A percentile compares a stretch with the other conserved stretches of the same genome.
Evolutionary conservation across 2,888 invertebrate species (phyloP).

Genomic region (Polymixis flavicincta): DNA sequence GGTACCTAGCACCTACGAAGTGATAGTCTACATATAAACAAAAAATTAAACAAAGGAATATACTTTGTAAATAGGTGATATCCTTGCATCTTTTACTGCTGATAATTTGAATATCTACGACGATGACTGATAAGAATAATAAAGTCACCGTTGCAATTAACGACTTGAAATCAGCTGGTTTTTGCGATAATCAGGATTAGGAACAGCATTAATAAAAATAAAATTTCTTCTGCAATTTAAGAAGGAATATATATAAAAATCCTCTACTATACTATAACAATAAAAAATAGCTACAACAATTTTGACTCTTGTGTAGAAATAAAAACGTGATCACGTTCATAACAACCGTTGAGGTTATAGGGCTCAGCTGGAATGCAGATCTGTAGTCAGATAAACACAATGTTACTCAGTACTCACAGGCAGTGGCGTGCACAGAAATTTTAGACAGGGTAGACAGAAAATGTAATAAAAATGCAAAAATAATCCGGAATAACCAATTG

Average conservation of each 20-base stretch:
- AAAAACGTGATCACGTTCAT: slow-evolving; percentile 13
- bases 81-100: background rate
- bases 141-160: background rate
- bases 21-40: background rate
- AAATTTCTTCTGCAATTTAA: background rate
- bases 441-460: too few relatives aligned
- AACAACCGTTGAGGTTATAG: slow-evolving; percentile 24
- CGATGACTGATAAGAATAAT: slow-evolving; percentile 1
- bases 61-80: too few relatives aligned
- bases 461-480: too few relatives aligned
- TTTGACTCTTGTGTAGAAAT: background rate
- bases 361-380: slow-evolving; percentile 27
- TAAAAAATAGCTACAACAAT: background rate
- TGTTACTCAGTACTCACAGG: background rate
- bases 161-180: slow-evolving; percentile 1
- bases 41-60: background rate
- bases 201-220: background rate
- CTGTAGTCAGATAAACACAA: slow-evolving; percentile 41
- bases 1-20: background rate
- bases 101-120: background rate
- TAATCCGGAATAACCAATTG: too few relatives aligned
- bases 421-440: too few relatives aligned
- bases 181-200: background rate
- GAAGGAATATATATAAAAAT: background rate
- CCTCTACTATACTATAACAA: background rate